Percentiles rank a stretch among this genome's conserved stretches.
Conservation (phyloP, 2,113 vertebrate genomes). For the Capricornis sumatraensis region DNA sequence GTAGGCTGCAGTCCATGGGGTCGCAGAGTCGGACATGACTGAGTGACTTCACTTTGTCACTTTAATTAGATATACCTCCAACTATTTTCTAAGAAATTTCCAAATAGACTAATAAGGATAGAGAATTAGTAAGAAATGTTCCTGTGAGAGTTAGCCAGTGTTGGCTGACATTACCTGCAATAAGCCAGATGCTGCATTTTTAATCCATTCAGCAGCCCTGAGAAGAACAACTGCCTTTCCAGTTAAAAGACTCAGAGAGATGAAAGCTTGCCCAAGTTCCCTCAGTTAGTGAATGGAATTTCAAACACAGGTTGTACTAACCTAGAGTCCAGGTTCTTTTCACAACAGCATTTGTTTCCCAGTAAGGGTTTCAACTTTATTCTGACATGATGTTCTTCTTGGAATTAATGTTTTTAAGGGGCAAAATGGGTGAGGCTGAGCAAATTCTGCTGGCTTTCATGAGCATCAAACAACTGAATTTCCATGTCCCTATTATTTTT, state of each 20-base stretch:
- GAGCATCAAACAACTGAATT: constrained; percentile 49
- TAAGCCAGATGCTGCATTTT: neutral
- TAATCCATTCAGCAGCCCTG: neutral
- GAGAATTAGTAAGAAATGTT: neutral
- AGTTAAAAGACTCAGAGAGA: neutral
- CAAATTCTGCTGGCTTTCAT: constrained; percentile 19
- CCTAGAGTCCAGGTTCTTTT: neutral
- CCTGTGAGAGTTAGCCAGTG: neutral
- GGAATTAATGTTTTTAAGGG: constrained; percentile 34
- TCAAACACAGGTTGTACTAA: neutral
- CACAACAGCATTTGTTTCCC: constrained; percentile 8
- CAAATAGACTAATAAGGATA: neutral
- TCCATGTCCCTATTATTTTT: constrained; percentile 40
- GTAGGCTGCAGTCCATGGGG: neutral
- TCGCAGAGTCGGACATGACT: neutral
- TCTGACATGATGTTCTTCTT: constrained; percentile 33
- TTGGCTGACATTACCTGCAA: neutral
- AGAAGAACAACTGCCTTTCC: neutral
- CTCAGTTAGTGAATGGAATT: neutral
- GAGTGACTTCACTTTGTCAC: neutral
- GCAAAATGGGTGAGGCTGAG: constrained; percentile 34
- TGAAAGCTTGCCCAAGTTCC: neutral
- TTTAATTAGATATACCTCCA: neutral
- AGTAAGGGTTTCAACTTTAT: constrained; percentile 23
- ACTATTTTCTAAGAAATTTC: neutral